These are phyloP conservation scores for Idaea straminata DNA, from an alignment of 2,888 invertebrate species.

Conservation along the genomic window DNA sequence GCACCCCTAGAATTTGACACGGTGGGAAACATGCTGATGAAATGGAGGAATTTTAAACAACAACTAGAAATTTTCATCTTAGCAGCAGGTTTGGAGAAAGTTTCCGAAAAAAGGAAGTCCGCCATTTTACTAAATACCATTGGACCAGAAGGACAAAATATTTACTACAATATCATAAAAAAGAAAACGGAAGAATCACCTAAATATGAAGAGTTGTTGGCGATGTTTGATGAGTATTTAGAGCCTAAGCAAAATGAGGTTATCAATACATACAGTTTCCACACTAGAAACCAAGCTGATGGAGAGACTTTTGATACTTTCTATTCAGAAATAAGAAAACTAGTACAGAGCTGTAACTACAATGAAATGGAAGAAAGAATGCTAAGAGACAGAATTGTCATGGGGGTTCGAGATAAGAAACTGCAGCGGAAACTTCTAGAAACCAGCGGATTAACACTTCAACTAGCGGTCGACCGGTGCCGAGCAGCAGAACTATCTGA, in stretches of 20 bases:
- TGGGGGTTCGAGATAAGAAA: slow-evolving; percentile 10
- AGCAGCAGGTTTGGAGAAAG: slow-evolving; percentile 3
- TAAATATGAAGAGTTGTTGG: slow-evolving; percentile 1
- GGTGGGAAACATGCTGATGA: neutral
- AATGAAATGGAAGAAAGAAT: slow-evolving; percentile 19
- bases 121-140: slow-evolving; percentile 3
- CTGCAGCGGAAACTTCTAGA: neutral
- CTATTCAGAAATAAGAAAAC: slow-evolving; percentile 25
- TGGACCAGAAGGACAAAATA: slow-evolving; percentile 3
- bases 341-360: slow-evolving; percentile 26
- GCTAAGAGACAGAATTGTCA: slow-evolving; percentile 23
- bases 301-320: slow-evolving; percentile 29
- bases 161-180: slow-evolving; percentile 5
- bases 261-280: slow-evolving; percentile 4
- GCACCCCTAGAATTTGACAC: neutral
- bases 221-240: slow-evolving; percentile 2
- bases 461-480: slow-evolving; percentile 18
- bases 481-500: slow-evolving; percentile 17
- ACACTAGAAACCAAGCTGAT: slow-evolving; percentile 17
- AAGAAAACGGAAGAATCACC: neutral
- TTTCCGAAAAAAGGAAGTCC: slow-evolving; percentile 3
- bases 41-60: slow-evolving; percentile 4
- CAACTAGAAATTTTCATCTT: neutral
- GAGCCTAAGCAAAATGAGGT: slow-evolving; percentile 5
- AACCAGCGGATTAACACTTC: slow-evolving; percentile 9